Base-by-base conservation (phyloP, 2,113 vertebrate species). In the Cebus imitator region DNA sequence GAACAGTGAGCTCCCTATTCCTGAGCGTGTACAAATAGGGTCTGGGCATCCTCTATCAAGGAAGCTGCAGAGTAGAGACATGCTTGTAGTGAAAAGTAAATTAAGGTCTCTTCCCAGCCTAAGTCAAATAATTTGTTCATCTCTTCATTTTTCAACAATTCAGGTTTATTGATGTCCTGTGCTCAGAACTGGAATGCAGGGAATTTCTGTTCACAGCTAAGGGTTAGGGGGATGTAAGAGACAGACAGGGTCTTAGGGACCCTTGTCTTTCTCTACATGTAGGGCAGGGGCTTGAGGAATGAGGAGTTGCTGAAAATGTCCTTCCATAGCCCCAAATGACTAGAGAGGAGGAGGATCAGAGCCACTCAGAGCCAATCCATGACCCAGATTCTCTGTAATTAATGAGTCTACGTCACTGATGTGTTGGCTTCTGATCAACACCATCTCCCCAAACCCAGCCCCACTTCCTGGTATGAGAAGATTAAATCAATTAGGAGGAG, bases 401-500 rank as follows among this genome's bases (percentile, higher is more conserved):
- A 98, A 96, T 92, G 94, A 93, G 66, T 81, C 96, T 57, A 97
- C 92, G 37, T 98, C 97, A 97, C 45, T 64, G 82, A 91, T 8
- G 32, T 94, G 84, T 86, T 97, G 97, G 95, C 94, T 97, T 94
- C 90, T 94, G 97, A 94, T 97, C 97, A 98, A 86, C 30, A 12
- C 97, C 93, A 86, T 96, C 97, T 98, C 92, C 89, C 90, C 96
- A 96, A 66, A 95, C 92, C 94, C 27, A 9, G 72, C 94, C 96
- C 93, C 61, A 50, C 96, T 98, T 94, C 95, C 97, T 96, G 58
- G 96, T 92, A 97, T 95, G 97, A 98, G 96, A 96, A 98, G 97
- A 98, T 98, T 98, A 98, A 98, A 98, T 97, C 97, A 98, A 98
- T 98, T 98, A 98, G 81, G 96, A 94, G 95, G 94, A 93, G 87